Base-by-base conservation (phyloP, 35 echinoderm and acorn worm species). In the Hemicentrotus pulcherrimus region DNA sequence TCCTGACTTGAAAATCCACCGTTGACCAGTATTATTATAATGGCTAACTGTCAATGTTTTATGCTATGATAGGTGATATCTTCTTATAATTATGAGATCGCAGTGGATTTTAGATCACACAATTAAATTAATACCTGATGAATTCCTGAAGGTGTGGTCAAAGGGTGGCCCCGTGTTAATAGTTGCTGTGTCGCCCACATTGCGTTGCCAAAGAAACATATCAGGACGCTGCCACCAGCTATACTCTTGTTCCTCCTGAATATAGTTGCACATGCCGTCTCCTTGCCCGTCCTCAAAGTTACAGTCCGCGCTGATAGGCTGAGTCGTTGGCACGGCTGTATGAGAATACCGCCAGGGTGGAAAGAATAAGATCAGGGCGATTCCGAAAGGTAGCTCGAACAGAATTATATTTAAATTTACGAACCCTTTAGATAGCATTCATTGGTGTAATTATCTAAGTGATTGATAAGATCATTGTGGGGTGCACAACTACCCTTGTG, bases 101-200 rank as follows among this genome's bases (percentile, higher is more conserved):
- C 35, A 41, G 35, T 41, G 35, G 35, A 41, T 41, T 41, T 41
- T 3, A 41, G 35, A 41, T 41, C 35, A 41, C 35, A 41, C 35
- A 41, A 41, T 41, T n/a, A n/a, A 41, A 59, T 2, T 4, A 78
- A 13, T 55, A 93, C 91, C 91, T 93, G 91, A 46, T 47, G 46
- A 31, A 93, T 93, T 93, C n/a, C 28, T 93, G 14, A 28, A 93
- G 32, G 91, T 93, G 19, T 93, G 91, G 48, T 93, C 91, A 31
- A 11, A 93, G 14, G 91, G 46, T 32, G 91, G 91, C 5, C 91
- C 91, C 22, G 91, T 93, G 46, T 93, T 47, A 2, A 28, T 2
- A 4, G 91, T 93, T 24, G 46, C 10, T 13, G 91, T 93, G 46
- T 10, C 5, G 32, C 91, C 91, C 28, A 47, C 30, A 93, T 93